Evolutionary conservation across 1,140 invertebrate species (phyloP), one percentile per base, ranked within the genome.

Genomic region (Drosophila lini): DNA sequence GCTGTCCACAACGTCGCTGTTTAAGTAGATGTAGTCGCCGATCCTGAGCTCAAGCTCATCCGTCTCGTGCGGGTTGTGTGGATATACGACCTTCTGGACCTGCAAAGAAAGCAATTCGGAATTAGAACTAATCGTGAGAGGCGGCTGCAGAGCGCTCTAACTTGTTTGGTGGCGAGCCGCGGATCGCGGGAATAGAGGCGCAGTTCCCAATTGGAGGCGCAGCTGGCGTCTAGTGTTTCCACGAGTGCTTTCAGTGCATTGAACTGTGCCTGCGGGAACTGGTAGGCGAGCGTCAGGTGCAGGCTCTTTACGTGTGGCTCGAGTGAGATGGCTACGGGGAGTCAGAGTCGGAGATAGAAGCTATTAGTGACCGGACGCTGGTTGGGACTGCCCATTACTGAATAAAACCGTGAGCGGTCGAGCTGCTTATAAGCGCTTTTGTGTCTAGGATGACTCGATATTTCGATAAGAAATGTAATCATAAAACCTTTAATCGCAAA

Each of bases 271-370:
- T 94, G 93, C 19, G 95, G 94, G 92, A 98, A 98, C 93, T 97
- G 96, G 93, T 98, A 98, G 5, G 97, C 97, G 74, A 98, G 92
- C 3, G 97, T 97, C 71, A 98, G 93, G 91, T 98, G 97, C 15
- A 98, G 93, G 13, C 96, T 97, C 92, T 98, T 97, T 22, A 96
- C 95, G 84, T 96, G 95, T 1, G 96, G 94, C 86, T 97, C 96
- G 62, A 96, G 91, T 84, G 94, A 94, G 64, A 96, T 94, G 45
- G 95, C 95, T 96, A 92, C 56, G 80, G 74, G 69, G 55, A 71
- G 50, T 64, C 59, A 78, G 32, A 53, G 50, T 36, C 50, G 25
- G 28, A 53, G 32, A 55, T 22, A 38, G 44, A 80, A 53, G 52
- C 64, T 60, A 78, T 88, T 88, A 88, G 74, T 81, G 55, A 81